Percentiles rank a stretch among this genome's conserved stretches.
phyloP scores from a whole-genome alignment of 2,797 vertebrate species.

The Myripristis murdjan region DNA sequence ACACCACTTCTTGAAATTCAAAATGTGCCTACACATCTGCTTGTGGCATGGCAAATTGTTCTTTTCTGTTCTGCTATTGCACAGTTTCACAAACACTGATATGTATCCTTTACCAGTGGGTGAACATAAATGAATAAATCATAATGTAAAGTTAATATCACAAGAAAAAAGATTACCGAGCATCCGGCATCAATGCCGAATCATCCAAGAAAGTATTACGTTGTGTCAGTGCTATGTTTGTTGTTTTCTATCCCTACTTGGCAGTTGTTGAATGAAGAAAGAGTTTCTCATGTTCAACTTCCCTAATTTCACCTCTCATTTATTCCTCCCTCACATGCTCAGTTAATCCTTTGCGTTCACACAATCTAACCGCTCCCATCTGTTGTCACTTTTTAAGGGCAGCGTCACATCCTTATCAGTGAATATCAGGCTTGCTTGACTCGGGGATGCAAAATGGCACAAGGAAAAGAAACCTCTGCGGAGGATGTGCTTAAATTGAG shows the following conservation, averaged over 20 bases:
- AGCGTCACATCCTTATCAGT: background rate
- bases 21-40: too few relatives aligned
- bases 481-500: background rate
- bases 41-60: too few relatives aligned
- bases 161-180: too few relatives aligned
- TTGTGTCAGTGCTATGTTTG: too few relatives aligned
- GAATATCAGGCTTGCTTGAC: constrained; percentile 2
- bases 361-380: background rate
- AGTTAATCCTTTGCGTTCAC: background rate
- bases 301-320: background rate
- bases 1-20: too few relatives aligned
- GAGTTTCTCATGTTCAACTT: background rate
- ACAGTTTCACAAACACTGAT: too few relatives aligned
- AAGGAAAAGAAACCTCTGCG: background rate
- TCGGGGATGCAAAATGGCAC: background rate
- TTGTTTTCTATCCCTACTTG: background rate
- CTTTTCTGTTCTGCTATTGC: too few relatives aligned
- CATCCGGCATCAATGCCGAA: too few relatives aligned
- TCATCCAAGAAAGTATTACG: too few relatives aligned
- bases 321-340: background rate
- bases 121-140: too few relatives aligned
- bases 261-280: background rate
- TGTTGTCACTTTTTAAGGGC: background rate
- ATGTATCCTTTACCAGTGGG: too few relatives aligned
- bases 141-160: too few relatives aligned